Evolutionary conservation across 2,888 invertebrate species (phyloP), one percentile per base, ranked within the genome.

Genomic region (Celastrina argiolus): DNA sequence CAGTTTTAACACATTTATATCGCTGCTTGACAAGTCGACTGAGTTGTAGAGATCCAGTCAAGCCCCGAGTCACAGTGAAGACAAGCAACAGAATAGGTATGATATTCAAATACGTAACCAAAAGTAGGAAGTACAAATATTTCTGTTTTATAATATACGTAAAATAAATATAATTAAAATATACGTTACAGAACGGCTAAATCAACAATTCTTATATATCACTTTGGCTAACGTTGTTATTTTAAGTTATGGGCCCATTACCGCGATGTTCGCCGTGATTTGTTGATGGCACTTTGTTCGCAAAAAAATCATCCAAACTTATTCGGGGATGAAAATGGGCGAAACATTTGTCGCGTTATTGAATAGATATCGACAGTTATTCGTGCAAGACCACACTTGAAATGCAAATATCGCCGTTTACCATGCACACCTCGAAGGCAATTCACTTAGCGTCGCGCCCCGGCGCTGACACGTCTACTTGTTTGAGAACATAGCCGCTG

Each of bases 191-290:
- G 26, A 51, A 51, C 14, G 14, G 51, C 58, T 14, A 16, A 58
- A 58, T 58, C 31, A 31, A 58, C 58, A 28, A 58, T 58, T 31
- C 31, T 28, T 31, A 28, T 16, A 31, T n/a, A 31, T 58, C n/a
- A 31, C n/a, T 31, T 58, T 31, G 8, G n/a, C 7, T 31, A 31
- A 58, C 28, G 16, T 58, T 58, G 58, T 58, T 58, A 58, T 31
- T 58, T 31, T 58, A 31, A 58, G 58, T 58, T 58, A 58, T 58
- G 31, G 58, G 31, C 28, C 58, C 58, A 58, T 58, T 58, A 58
- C 31, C 28, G 58, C 58, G 58, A 58, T 58, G 58, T 58, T 28
- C 58, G 58, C 7, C 14, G 58, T 58, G 58, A 58, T 58, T 58
- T 58, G 31, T 31, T 28, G 58, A 16, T 31, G 28, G 31, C 58